Base-by-base conservation (phyloP, 2,113 vertebrate species). In the Tetrax tetrax region DNA sequence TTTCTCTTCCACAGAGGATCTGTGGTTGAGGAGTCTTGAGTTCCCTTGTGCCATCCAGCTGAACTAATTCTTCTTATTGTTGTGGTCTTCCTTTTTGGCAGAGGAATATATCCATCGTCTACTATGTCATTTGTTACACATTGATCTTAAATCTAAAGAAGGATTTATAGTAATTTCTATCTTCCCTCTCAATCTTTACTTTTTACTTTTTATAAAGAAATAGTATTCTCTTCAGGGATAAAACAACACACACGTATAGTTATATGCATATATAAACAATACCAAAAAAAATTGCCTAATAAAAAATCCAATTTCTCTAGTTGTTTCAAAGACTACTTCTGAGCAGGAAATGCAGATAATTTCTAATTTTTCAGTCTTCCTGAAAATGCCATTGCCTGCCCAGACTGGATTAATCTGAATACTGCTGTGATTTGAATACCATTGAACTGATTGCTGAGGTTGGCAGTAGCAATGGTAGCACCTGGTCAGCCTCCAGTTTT, bases 381-480 rank as follows among this genome's bases (percentile, higher is more conserved):
- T 90, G 33, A 60, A 82, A 94, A 83, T n/a, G 19, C 6, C 24
- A 41, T 17, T 83, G 33, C 45, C 56, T 90, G 20, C 33, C 24
- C 79, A 84, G 15, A 10, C 45, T 71, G 43, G 50, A 63, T 83
- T 79, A 59, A 60, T 83, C 35, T 83, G 68, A 70, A 86, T 80
- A 86, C 56, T 54, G 16, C 27, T 81, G 22, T 66, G 47, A 64
- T 65, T 79, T 2, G 4, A 63, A 87, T 38, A 25, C 56, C 83
- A 65, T 78, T 7, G 8, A 81, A 71, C 22, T 68, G 87, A 76
- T 78, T 75, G 25, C 12, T 70, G n/a, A 92, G 48, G 31, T 48
- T 96, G 87, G 79, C 87, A 93, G 68, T 94, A 94, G 35, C 31
- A 50, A 51, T 28, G 41, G 79, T 61, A 48, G 69, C 65, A 90